phyloP scores from a whole-genome alignment of 1,140 invertebrate genomes.

The Saccostrea cuccullata region DNA sequence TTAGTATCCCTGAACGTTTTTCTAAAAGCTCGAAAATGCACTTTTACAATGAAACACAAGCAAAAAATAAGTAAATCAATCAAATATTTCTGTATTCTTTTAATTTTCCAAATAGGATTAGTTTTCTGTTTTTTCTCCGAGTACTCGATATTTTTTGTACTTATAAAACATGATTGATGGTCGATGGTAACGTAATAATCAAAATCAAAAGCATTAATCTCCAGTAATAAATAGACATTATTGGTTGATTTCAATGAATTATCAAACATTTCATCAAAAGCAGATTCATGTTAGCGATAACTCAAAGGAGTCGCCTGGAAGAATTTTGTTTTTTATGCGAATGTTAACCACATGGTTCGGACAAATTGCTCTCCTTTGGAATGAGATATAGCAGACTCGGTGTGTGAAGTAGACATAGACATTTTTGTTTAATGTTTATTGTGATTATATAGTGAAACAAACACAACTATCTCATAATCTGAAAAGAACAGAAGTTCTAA shows the following conservation, averaged over 20 bases:
- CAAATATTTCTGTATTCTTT: not conserved
- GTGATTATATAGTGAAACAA: not conserved
- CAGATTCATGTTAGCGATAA: not conserved
- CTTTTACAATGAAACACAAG: not conserved
- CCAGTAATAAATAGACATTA: conserved; percentile 20
- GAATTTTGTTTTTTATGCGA: conserved; percentile 8
- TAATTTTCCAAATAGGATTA: not conserved
- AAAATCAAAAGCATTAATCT: conserved; percentile 8
- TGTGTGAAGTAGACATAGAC: not conserved
- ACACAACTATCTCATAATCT: not conserved
- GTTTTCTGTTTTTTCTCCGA: not conserved
- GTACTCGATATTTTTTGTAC: not conserved
- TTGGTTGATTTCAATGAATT: conserved; percentile 13
- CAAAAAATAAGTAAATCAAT: not conserved
- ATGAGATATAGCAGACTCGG: not conserved
- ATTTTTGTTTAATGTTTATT: not conserved
- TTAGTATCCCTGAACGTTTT: no score
- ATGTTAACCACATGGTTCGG: not conserved
- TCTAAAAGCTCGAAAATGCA: no score
- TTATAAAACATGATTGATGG: not conserved
- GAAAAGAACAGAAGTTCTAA: not conserved
- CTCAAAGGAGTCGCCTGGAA: conserved; percentile 20
- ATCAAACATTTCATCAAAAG: conserved; percentile 12
- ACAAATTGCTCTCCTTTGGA: conserved; percentile 5
- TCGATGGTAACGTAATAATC: not conserved